Evolutionary conservation across 64 coral and sea anemone genomes (phyloP), one percentile per base, ranked within the genome.

Genomic region (Hydrozoanthus tunicans): DNA sequence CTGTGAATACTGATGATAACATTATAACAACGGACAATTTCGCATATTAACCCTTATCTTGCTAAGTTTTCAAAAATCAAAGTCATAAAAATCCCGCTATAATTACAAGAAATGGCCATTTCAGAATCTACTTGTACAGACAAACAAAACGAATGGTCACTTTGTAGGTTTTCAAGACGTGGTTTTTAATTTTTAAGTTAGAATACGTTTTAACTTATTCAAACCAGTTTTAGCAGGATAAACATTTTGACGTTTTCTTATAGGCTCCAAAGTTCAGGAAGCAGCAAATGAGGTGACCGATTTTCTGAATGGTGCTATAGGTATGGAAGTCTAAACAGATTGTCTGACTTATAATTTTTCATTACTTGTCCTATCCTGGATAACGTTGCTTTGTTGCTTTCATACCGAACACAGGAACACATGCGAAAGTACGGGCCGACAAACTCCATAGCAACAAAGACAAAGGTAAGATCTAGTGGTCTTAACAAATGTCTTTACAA

Each of bases 251-350:
- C 7, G 10, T 73, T 6, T 58, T 63, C 58, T 9, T 54, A 62
- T 70, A 25, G 73, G 52, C 58, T 88, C 81, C 81, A 96, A 96
- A 53, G 95, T 96, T 23, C 90, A 70, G 70, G 95, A 96, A 56
- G 95, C 95, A 53, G 95, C 95, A 8, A 94, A 94, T 15, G 95
- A 96, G 65, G 95, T 96, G 9, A 93, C 89, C 2, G 92, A 96
- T 73, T 96, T 94, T 60, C 92, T 96, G 7, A 92, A 89, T 61
- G 78, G 89, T 74, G 95, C 95, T 57, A 79, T 96, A 81, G 95
- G 95, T 96, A 82, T 59, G 24, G 17, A 3, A 15, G 14, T 73
- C 53, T 78, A 56, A 25, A 24, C 10, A 3, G 23, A 58, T 15
- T 7, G 52, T 3, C 55, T 56, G 53, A 79, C 12, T 56, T 0